Percentiles rank a stretch among this genome's conserved stretches.
Conservation (phyloP, 2,888 invertebrate species). For the Subacronicta megacephala region DNA sequence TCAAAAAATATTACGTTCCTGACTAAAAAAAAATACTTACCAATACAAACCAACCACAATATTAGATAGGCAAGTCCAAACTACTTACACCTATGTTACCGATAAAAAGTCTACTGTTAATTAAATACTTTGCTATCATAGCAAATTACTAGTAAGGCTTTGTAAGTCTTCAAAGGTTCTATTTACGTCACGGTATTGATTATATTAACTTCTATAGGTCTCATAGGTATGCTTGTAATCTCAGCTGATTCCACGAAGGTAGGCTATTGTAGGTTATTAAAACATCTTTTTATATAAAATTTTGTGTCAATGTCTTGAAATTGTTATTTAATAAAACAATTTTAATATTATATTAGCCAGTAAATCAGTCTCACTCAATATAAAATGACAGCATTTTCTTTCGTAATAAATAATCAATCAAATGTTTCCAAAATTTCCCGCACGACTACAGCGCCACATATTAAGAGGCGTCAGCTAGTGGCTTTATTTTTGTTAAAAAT, state of each 20-base stretch:
- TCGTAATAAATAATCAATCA: conserved; percentile 47
- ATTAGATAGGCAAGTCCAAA: too few species aligned
- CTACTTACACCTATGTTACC: too few species aligned
- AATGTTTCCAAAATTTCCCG: conserved; percentile 49
- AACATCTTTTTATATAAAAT: conserved; percentile 18
- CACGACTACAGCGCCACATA: conserved; percentile 51
- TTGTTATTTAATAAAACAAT: neutral
- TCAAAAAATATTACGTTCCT: neutral
- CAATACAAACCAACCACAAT: too few species aligned
- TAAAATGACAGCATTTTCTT: neutral
- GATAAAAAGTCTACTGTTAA: conserved; percentile 6
- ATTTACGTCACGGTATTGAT: conserved; percentile 42
- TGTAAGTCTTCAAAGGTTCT: conserved; percentile 31
- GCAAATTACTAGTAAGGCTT: conserved; percentile 21
- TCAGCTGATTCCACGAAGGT: neutral
- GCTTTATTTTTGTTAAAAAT: conserved; percentile 33
- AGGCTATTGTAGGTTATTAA: neutral
- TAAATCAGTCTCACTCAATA: accelerated
- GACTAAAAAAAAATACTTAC: too few species aligned
- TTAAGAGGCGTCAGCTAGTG: conserved; percentile 12
- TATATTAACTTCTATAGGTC: neutral
- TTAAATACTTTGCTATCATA: conserved; percentile 9
- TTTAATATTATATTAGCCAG: neutral
- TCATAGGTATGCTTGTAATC: neutral
- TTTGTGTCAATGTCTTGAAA: too few species aligned